A percentile compares a stretch with the other conserved stretches of the same genome.
phyloP scores from a whole-genome alignment of 92 coral and sea anemone genomes.

The Porites cylindrica region DNA sequence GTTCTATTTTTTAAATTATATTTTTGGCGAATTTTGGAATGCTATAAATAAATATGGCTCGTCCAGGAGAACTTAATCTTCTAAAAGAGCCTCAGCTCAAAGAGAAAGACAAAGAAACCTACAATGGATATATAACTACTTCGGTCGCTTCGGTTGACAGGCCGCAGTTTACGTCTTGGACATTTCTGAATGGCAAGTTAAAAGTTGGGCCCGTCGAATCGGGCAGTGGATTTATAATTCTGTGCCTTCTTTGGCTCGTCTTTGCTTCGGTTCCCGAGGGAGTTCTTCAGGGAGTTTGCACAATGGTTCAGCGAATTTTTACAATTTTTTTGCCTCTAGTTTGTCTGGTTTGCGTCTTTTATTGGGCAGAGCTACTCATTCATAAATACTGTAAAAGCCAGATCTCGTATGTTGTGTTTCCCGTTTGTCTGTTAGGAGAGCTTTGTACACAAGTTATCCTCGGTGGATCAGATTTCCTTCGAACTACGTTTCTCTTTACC shows the following conservation, averaged over 20 bases:
- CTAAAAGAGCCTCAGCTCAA: conserved; percentile 60
- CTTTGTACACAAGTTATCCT: conserved; percentile 90
- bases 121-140: conserved; percentile 96
- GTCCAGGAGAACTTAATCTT: conserved; percentile 73
- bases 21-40: conserved; percentile 29
- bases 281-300: conserved; percentile 81
- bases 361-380: conserved; percentile 96
- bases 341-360: conserved; percentile 93
- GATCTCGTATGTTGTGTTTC: conserved; percentile 89
- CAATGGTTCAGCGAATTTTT: conserved; percentile 76
- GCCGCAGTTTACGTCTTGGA: conserved; percentile 77
- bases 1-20: conserved; percentile 1
- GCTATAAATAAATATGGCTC: conserved; percentile 64
- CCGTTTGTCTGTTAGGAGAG: conserved; percentile 94
- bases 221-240: conserved; percentile 83
- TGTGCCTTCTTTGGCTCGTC: conserved; percentile 86
- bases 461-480: conserved; percentile 90
- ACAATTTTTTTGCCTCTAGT: conserved; percentile 84
- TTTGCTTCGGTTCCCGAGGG: conserved; percentile 95
- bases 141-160: conserved; percentile 95
- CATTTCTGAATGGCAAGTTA: conserved; percentile 83
- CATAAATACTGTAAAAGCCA: conserved; percentile 95
- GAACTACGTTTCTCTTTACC: conserved; percentile 87
- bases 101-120: conserved; percentile 93
- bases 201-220: conserved; percentile 92